Base-by-base conservation (phyloP, 2,797 vertebrate genomes). In the Clamator glandarius region DNA sequence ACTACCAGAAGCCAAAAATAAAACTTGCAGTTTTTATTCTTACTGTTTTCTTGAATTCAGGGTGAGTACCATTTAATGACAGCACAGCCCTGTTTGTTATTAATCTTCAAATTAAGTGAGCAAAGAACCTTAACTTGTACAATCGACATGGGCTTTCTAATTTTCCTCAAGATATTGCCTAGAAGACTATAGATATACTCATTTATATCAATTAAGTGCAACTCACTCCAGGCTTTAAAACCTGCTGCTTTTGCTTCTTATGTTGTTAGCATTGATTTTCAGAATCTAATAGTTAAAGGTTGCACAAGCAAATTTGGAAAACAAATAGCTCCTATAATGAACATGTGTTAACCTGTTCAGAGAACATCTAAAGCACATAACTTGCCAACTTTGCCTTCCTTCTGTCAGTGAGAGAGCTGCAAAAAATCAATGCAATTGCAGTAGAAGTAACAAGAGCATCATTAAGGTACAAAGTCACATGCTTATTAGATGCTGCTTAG, bases 321-420 rank as follows among this genome's bases (percentile, higher is more conserved):
- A 93, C 42, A 94, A 93, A 90, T 41, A 85, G 39, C 46, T 84
- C 39, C 86, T 91, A 59, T 73, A 83, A 72, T 55, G 69, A 89
- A 91, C 57, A 55, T 74, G 85, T 91, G 68, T 57, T 95, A 95
- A 96, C 67, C n/a, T 94, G 90, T 74, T 93, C 72, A 58, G 74
- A 68, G 35, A 83, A 78, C 69, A 72, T 81, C 67, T 59, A 63
- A 42, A 35, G 44, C 50, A 68, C 42, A 28, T 50, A 79, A 83
- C 76, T 66, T 95, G 76, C 52, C 42, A 69, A 52, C 8, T 64
- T 92, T 84, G 61, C 66, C 39, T 92, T 87, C 69, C 52, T 69
- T 95, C 57, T 90, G 36, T 58, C 51, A 91, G 70, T 74, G 80
- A 74, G 67, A 89, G 67, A 92, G 69, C 77, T 86, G 87, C 67